Conservation (phyloP, 2,888 invertebrate genomes). For the Tenthredo scrophulariae region DNA sequence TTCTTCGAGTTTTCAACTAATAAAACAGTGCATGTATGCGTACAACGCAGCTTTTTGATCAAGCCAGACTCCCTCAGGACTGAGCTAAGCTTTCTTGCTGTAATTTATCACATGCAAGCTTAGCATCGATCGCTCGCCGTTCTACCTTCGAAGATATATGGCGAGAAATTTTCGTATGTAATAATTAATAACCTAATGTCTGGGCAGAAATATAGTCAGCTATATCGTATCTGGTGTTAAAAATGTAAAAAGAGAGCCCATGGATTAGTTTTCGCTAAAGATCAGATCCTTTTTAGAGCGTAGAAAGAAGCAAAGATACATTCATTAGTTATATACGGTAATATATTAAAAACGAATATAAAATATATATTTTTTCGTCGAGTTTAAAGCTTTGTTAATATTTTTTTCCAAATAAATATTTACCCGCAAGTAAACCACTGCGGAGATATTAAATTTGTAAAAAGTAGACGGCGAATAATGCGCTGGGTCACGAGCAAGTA, state of each 20-base stretch:
- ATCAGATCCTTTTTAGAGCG: background rate
- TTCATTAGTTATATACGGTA: background rate
- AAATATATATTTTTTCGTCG: background rate
- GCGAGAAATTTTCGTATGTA: slow-evolving; percentile 19
- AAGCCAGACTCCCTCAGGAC: background rate
- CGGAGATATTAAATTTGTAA: background rate
- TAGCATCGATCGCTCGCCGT: background rate
- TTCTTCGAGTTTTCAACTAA: background rate
- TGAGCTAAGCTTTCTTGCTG: slow-evolving; percentile 37
- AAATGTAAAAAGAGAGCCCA: background rate
- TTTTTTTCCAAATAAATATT: background rate
- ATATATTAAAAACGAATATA: background rate
- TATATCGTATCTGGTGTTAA: background rate
- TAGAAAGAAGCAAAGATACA: background rate
- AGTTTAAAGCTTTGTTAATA: background rate
- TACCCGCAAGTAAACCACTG: background rate
- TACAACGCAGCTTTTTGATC: background rate
- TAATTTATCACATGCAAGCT: slow-evolving; percentile 49
- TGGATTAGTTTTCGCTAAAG: background rate
- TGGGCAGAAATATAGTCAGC: background rate
- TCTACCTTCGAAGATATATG: background rate
- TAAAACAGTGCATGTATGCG: background rate
- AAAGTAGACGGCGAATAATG: background rate
- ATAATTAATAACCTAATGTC: slow-evolving; percentile 25
- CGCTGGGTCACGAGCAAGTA: background rate